Evolutionary conservation across 2,797 vertebrate species (phyloP).

Genomic region (Hoplostethus atlanticus): DNA sequence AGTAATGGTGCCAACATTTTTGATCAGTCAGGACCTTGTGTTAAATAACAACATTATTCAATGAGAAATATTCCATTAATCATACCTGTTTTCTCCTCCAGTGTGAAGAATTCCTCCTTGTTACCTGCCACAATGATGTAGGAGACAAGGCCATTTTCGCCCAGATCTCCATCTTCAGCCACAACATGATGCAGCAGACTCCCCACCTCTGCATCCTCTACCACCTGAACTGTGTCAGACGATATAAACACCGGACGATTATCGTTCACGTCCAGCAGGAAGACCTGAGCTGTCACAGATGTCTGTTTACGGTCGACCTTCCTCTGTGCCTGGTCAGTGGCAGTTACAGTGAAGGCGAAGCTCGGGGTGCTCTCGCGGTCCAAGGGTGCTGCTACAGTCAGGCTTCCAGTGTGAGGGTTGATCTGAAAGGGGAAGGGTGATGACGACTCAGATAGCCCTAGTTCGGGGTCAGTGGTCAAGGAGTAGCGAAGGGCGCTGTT

Average conservation of each 20-base stretch:
- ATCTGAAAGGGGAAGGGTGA: conserved; percentile 85
- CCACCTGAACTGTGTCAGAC: conserved; percentile 67
- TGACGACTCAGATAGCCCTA: not conserved
- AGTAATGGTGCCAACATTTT: not conserved
- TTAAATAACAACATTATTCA: not conserved
- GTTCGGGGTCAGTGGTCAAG: conserved; percentile 71
- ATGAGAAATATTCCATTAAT: not conserved
- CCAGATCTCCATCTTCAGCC: conserved; percentile 89
- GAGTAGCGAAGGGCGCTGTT: conserved; percentile 90
- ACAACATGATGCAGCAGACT: conserved; percentile 86
- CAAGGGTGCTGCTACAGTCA: conserved; percentile 84
- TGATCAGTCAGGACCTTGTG: not conserved
- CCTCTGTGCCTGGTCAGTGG: conserved; percentile 86
- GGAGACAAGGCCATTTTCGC: conserved; percentile 85
- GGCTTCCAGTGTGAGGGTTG: conserved; percentile 84
- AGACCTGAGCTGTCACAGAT: conserved; percentile 85
- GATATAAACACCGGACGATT: conserved; percentile 89
- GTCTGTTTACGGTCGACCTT: conserved; percentile 75
- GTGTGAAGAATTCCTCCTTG: conserved; percentile 80
- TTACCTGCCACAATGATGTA: conserved; percentile 88
- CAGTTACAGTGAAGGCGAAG: conserved; percentile 87
- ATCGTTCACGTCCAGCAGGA: conserved; percentile 92
- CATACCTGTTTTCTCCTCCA: conserved; percentile 90
- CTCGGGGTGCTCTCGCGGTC: conserved; percentile 85
- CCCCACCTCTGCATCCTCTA: conserved; percentile 88